These are phyloP conservation scores for Takifugu flavidus DNA, from an alignment of 2,113 vertebrate species.

Conservation along the genomic window DNA sequence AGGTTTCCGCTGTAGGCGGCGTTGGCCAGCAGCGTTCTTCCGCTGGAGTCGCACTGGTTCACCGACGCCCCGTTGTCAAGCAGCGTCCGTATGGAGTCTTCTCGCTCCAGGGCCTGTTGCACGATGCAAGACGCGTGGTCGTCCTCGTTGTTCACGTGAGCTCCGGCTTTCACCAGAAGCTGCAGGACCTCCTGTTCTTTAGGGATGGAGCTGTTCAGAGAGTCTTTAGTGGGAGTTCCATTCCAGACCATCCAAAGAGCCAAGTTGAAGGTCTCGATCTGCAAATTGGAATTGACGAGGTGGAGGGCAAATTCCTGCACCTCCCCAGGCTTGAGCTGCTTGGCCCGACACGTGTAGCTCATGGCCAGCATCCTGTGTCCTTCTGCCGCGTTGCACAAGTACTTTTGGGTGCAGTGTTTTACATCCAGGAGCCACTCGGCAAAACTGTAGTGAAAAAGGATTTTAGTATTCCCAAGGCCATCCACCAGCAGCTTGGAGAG, in stretches of 20 bases:
- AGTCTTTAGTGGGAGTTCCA: slow-evolving; percentile 92
- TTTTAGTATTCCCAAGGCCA: slow-evolving; percentile 88
- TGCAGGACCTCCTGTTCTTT: slow-evolving; percentile 95
- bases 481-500: slow-evolving; percentile 91
- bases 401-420: slow-evolving; percentile 98
- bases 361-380: slow-evolving; percentile 96
- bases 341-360: slow-evolving; percentile 95
- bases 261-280: slow-evolving; percentile 87
- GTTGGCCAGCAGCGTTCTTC: slow-evolving; percentile 88
- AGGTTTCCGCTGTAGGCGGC: slow-evolving; percentile 94
- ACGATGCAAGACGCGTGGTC: slow-evolving; percentile 89
- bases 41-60: slow-evolving; percentile 90
- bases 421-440: slow-evolving; percentile 97
- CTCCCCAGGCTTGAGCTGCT: slow-evolving; percentile 85
- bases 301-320: slow-evolving; percentile 96
- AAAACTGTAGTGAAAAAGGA: slow-evolving; percentile 98
- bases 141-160: slow-evolving; percentile 91
- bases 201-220: slow-evolving; percentile 87
- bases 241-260: slow-evolving; percentile 99
- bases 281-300: slow-evolving; percentile 90
- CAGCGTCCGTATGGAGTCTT: slow-evolving; percentile 92
- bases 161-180: slow-evolving; percentile 93
- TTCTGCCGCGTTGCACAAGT: slow-evolving; percentile 94
- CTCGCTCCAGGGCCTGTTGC: slow-evolving; percentile 91
- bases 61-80: slow-evolving; percentile 92